Base-by-base conservation (phyloP, 1,140 invertebrate genomes). In the Eumaeus atala region DNA sequence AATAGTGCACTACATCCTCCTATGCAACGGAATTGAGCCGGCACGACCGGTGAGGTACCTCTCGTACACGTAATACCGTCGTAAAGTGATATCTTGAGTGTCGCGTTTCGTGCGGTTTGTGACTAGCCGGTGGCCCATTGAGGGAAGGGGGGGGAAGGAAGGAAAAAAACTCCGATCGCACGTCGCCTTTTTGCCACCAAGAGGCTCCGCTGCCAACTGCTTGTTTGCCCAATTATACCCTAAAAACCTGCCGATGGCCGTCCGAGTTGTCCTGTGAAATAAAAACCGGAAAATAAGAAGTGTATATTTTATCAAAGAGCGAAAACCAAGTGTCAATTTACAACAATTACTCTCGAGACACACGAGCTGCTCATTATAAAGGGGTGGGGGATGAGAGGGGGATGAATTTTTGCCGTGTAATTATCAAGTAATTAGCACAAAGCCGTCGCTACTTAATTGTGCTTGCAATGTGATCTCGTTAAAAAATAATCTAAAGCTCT, bases 321-420 rank as follows among this genome's bases (percentile, higher is more conserved):
- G 55, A 54, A 60, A 54, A 60, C 54, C 57, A 58, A 58, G 56
- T 56, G 48, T 60, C 58, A 59, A 64, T 64, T 64, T 60, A 54
- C 50, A 48, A 54, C 55, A 64, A 64, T 64, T 64, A 64, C 18
- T 55, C 48, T 51, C 35, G 55, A 35, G 48, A 50, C 51, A 56
- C 51, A 50, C 57, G 50, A 59, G 57, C 51, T 54, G 33, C 36
- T 60, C 58, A 60, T 60, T 60, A 64, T 51, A 52, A 44, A 28
- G 21, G 21, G 21, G 21, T 6, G 21, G 21, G 21, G 21, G 2
- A 12, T 35, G 38, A 49, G 21, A 50, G 52, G 35, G 53, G 51
- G 57, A 38, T 49, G n/a, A n/a, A n/a, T 54, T 60, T 60, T 56
- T 50, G 58, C 37, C 52, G 52, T 57, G 58, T 64, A 64, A 64